Evolutionary conservation across 2,888 invertebrate species (phyloP).

Genomic region (Lypha dubia): DNA sequence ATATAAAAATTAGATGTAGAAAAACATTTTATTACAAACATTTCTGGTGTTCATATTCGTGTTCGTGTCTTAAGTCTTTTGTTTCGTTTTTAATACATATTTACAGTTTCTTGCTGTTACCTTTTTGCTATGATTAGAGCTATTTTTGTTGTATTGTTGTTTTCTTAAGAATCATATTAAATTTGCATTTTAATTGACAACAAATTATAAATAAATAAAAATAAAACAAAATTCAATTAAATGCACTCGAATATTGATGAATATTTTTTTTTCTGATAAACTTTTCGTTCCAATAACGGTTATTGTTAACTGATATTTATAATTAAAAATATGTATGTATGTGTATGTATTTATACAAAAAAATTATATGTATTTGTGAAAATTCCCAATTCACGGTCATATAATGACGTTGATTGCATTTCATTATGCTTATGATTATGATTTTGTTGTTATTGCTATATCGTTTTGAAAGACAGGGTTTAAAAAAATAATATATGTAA

Average conservation of each 20-base stretch:
- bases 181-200: slow-evolving; percentile 72
- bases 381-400: slow-evolving; percentile 68
- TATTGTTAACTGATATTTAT: slow-evolving; percentile 49
- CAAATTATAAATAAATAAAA: slow-evolving; percentile 65
- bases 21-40: too few relatives aligned
- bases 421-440: slow-evolving; percentile 45
- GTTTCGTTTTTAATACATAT: slow-evolving; percentile 33
- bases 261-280: slow-evolving; percentile 48
- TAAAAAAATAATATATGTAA: too few relatives aligned
- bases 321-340: slow-evolving; percentile 64
- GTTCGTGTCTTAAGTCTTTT: slow-evolving; percentile 64
- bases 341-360: too few relatives aligned
- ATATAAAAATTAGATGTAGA: too few relatives aligned
- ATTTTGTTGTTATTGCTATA: not conserved
- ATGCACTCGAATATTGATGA: slow-evolving; percentile 24
- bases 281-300: slow-evolving; percentile 20
- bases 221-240: slow-evolving; percentile 24
- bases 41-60: slow-evolving; percentile 19
- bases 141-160: slow-evolving; percentile 19
- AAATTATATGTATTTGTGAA: too few relatives aligned
- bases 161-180: slow-evolving; percentile 64
- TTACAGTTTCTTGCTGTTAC: slow-evolving; percentile 48
- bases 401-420: slow-evolving; percentile 65
- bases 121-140: slow-evolving; percentile 14
- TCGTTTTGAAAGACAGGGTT: too few relatives aligned